A percentile compares a stretch with the other conserved stretches of the same genome.
phyloP scores from a whole-genome alignment of 2,888 invertebrate species.

The Dexiosoma caninum region DNA sequence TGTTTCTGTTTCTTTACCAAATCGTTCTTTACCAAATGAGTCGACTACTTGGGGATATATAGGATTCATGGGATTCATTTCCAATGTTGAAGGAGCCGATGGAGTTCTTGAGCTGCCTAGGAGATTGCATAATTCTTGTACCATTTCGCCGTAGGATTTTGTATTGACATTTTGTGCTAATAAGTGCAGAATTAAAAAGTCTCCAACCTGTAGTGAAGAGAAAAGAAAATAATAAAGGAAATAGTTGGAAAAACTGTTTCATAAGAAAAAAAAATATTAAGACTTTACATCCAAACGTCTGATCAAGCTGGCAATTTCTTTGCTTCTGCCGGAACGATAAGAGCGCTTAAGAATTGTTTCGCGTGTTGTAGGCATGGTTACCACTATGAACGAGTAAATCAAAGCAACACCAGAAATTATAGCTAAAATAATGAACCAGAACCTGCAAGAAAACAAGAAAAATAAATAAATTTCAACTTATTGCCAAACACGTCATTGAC shows the following conservation, averaged over 20 bases:
- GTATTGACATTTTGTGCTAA: slow-evolving; percentile 92
- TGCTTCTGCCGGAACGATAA: slow-evolving; percentile 87
- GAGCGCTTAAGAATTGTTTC: slow-evolving; percentile 88
- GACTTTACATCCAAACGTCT: slow-evolving; percentile 88
- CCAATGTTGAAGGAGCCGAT: slow-evolving; percentile 90
- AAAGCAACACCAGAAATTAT: slow-evolving; percentile 87
- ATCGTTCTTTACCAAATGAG: slow-evolving; percentile 87
- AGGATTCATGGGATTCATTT: slow-evolving; percentile 84
- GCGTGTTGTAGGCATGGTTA: slow-evolving; percentile 87
- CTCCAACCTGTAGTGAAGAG: slow-evolving; percentile 83
- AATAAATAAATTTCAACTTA: too few species aligned
- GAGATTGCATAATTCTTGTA: slow-evolving; percentile 83
- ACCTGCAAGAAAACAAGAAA: slow-evolving; percentile 75
- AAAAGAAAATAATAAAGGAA: slow-evolving; percentile 55
- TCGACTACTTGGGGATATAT: slow-evolving; percentile 85
- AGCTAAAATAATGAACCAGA: slow-evolving; percentile 91
- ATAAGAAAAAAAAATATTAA: not conserved
- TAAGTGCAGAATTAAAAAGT: slow-evolving; percentile 89
- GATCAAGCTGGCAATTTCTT: slow-evolving; percentile 86
- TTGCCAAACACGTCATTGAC: too few species aligned
- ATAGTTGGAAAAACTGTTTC: not conserved
- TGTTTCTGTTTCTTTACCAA: slow-evolving; percentile 90
- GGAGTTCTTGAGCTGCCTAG: slow-evolving; percentile 85
- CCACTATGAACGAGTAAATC: slow-evolving; percentile 87
- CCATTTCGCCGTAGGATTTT: slow-evolving; percentile 87